Percentiles rank a stretch among this genome's conserved stretches.
These are phyloP conservation scores for Corythoichthys intestinalis DNA, from an alignment of 2,113 vertebrate species.

Conservation along the genomic window DNA sequence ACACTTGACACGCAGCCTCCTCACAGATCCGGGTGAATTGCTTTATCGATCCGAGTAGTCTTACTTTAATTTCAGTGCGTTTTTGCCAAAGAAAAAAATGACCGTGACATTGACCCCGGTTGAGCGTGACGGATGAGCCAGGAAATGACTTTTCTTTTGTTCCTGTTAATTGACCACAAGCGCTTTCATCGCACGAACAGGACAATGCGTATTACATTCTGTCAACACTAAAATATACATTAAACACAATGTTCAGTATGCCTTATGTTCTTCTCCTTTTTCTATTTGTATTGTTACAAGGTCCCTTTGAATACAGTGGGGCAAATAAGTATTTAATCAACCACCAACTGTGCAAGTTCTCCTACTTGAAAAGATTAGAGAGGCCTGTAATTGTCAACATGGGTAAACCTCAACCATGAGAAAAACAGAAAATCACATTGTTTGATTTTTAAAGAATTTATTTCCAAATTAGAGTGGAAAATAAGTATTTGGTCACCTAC, in stretches of 20 bases:
- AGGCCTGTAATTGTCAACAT: no score
- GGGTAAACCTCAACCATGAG: no score
- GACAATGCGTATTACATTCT: not conserved
- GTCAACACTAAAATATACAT: not conserved
- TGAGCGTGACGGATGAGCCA: conserved; percentile 32
- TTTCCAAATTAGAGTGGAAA: no score
- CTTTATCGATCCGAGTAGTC: conserved; percentile 58
- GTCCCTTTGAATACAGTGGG: no score
- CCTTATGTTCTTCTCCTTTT: no score
- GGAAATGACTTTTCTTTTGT: conserved; percentile 46
- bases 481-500: no score
- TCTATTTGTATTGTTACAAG: no score
- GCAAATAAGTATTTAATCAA: no score
- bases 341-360: no score
- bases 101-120: conserved; percentile 50
- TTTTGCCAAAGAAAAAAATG: conserved; percentile 59
- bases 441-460: no score
- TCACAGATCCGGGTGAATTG: conserved; percentile 57
- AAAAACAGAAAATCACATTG: no score
- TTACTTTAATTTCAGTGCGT: conserved; percentile 63
- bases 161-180: conserved; percentile 29
- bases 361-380: no score
- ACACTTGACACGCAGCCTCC: conserved; percentile 55
- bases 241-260: not conserved
- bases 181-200: conserved; percentile 16